Percentiles rank a stretch among this genome's conserved stretches.
Evolutionary conservation across 2,113 vertebrate species (phyloP).

Genomic region (Platichthys flesus): DNA sequence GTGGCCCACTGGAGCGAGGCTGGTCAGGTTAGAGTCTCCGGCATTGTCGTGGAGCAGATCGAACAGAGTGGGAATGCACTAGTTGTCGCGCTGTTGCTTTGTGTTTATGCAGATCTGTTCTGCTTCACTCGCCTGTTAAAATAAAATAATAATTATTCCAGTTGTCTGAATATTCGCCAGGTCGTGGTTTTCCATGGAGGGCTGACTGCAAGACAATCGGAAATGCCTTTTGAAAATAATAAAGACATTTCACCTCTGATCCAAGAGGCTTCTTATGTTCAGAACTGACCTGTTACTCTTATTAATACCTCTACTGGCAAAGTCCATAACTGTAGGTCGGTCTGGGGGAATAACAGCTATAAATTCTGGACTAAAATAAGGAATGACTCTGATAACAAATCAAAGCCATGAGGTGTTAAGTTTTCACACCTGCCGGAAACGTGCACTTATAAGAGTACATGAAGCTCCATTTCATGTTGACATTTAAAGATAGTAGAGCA

Average conservation of each 20-base stretch:
- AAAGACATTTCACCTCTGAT: not conserved
- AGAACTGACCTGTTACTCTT: no score
- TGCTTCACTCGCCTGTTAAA: not conserved
- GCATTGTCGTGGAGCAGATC: slow-evolving; percentile 12
- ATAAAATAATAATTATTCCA: not conserved
- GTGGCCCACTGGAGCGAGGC: slow-evolving; percentile 14
- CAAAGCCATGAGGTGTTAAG: no score
- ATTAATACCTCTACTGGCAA: no score
- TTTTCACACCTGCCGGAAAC: no score
- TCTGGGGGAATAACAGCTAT: no score
- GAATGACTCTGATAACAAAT: no score
- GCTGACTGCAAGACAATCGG: not conserved
- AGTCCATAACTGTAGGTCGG: no score
- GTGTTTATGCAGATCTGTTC: not conserved
- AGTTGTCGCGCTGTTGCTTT: not conserved
- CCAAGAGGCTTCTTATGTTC: no score
- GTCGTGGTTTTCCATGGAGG: not conserved
- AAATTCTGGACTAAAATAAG: no score
- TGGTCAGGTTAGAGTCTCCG: not conserved
- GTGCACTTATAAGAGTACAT: no score
- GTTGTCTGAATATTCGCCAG: not conserved
- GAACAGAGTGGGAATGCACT: not conserved
- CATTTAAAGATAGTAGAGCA: no score
- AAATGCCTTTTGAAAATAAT: not conserved
- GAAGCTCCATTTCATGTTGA: no score